phyloP scores from a whole-genome alignment of 2,888 invertebrate genomes.

The Idaea biselata region DNA sequence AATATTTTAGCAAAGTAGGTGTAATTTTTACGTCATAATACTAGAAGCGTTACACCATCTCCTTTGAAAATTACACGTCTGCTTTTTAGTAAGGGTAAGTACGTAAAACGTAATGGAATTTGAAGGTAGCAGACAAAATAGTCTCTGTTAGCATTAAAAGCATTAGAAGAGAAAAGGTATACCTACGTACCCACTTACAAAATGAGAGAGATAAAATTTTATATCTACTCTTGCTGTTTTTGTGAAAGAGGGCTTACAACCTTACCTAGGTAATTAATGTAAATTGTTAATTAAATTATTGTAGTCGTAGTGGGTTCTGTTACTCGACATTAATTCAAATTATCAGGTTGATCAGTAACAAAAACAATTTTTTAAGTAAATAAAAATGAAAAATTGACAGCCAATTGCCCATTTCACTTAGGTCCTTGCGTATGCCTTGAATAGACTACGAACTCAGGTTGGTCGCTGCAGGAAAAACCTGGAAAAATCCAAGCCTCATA shows the following conservation, averaged over 20 bases:
- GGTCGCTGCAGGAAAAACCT: no score
- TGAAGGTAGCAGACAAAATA: background rate
- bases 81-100: background rate
- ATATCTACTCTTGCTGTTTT: background rate
- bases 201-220: background rate
- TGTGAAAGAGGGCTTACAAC: background rate
- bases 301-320: background rate
- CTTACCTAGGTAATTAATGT: background rate
- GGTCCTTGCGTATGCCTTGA: no score
- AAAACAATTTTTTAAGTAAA: no score
- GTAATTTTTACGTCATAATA: background rate
- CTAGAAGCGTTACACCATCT: background rate
- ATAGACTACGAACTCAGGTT: no score
- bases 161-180: slow-evolving; percentile 2
- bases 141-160: slow-evolving; percentile 5
- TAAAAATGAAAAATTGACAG: no score
- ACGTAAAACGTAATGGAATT: slow-evolving; percentile 1
- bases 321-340: no score
- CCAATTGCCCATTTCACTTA: no score
- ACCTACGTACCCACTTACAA: background rate
- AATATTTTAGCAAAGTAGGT: background rate
- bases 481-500: no score
- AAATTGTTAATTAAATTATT: background rate
- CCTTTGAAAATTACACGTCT: background rate
- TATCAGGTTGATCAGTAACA: no score